phyloP scores from a whole-genome alignment of 2,113 vertebrate species.

The Eretmochelys imbricata region DNA sequence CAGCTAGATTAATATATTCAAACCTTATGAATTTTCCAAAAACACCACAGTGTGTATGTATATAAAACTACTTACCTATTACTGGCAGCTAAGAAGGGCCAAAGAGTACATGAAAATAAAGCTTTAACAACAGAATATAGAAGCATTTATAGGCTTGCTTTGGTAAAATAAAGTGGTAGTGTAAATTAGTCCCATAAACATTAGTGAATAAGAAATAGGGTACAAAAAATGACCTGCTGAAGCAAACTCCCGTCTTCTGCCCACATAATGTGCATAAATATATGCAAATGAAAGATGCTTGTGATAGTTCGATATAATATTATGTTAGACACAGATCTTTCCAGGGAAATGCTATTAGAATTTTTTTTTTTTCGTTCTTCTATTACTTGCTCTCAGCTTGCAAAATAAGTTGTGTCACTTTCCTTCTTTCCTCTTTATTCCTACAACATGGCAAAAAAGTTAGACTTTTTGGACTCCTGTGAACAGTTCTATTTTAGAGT shows the following conservation, averaged over 20 bases:
- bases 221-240: not conserved
- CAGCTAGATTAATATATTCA: not conserved
- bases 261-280: not conserved
- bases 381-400: not conserved
- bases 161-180: not conserved
- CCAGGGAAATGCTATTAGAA: not conserved
- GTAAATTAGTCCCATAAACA: not conserved
- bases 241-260: not conserved
- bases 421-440: not conserved
- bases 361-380: not conserved
- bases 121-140: not conserved
- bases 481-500: not conserved
- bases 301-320: not conserved
- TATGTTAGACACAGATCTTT: not conserved
- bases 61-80: not conserved
- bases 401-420: not conserved
- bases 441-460: not conserved
- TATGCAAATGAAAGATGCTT: not conserved
- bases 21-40: not conserved
- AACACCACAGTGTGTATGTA: not conserved
- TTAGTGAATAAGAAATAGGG: not conserved
- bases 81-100: not conserved
- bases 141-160: not conserved
- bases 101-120: not conserved
- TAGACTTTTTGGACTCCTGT: not conserved